Percentiles rank a stretch among this genome's conserved stretches.
phyloP scores from a whole-genome alignment of 92 coral and sea anemone species.

The Porites cylindrica region DNA sequence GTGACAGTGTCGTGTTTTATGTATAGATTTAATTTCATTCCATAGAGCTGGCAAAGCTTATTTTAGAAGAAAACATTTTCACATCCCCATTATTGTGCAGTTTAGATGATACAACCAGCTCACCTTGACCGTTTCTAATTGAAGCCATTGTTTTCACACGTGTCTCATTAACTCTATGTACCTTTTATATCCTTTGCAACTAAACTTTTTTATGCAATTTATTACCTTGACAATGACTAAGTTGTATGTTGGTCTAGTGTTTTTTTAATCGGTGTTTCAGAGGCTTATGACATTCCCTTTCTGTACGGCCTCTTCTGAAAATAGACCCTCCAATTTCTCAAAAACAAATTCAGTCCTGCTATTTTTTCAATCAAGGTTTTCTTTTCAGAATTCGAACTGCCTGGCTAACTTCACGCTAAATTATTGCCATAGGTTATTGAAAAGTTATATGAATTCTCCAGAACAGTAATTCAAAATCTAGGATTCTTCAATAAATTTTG shows the following conservation, averaged over 20 bases:
- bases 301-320: neutral
- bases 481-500: too few relatives aligned
- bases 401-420: neutral
- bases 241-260: neutral
- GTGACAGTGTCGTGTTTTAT: too few relatives aligned
- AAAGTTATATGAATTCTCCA: too few relatives aligned
- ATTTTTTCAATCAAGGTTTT: neutral
- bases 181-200: neutral
- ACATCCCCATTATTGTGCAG: neutral
- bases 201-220: neutral
- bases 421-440: too few relatives aligned
- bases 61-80: neutral
- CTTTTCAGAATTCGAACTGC: neutral
- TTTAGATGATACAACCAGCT: too few relatives aligned
- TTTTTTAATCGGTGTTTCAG: too few relatives aligned
- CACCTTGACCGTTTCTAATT: neutral
- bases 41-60: too few relatives aligned
- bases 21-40: neutral
- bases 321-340: neutral
- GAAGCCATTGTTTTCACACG: slow-evolving; percentile 14
- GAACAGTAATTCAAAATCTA: too few relatives aligned
- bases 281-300: neutral
- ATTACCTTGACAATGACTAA: neutral
- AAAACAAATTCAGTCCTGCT: too few relatives aligned
- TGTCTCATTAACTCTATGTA: neutral